Conservation (phyloP, 2,888 invertebrate species). For the Rhaphigaster nebulosa region DNA sequence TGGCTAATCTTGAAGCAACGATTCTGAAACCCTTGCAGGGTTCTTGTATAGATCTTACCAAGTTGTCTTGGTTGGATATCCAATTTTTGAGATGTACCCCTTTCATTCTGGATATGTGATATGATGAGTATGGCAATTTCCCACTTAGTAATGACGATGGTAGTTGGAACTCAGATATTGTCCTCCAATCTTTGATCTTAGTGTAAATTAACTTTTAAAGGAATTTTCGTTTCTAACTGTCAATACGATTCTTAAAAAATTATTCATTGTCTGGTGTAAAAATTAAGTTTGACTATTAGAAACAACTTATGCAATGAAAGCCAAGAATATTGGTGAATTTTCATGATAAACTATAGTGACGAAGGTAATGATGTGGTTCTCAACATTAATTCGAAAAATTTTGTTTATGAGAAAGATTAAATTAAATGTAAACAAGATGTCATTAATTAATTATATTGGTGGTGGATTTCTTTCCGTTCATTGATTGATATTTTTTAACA, state of each 20-base stretch:
- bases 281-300: background rate
- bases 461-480: background rate
- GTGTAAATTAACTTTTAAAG: background rate
- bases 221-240: background rate
- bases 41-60: background rate
- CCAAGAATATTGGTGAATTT: background rate
- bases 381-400: background rate
- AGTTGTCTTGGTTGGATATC: background rate
- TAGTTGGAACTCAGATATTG: background rate
- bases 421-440: background rate
- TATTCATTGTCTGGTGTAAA: background rate
- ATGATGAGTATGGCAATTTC: background rate
- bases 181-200: background rate
- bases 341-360: background rate
- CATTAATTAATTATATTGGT: background rate
- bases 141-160: background rate
- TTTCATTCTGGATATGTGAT: background rate
- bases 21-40: background rate
- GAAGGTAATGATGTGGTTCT: background rate
- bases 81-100: background rate
- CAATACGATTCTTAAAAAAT: background rate
- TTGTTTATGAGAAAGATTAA: background rate
- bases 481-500: background rate
- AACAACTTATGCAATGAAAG: background rate
- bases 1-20: background rate